phyloP scores from a whole-genome alignment of 2,888 invertebrate species.

The Melangyna quadrimaculata region DNA sequence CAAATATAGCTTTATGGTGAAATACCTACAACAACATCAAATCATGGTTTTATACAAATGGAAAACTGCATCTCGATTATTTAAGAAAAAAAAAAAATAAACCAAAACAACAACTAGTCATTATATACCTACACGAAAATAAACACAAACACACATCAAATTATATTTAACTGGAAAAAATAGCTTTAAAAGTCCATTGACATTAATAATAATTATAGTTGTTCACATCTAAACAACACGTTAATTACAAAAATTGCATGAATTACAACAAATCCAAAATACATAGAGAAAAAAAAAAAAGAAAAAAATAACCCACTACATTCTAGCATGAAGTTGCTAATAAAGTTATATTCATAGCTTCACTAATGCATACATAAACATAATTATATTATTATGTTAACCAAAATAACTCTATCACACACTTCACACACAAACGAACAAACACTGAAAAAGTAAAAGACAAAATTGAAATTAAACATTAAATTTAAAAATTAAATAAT shows the following conservation, averaged over 20 bases:
- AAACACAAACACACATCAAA: slow-evolving; percentile 20
- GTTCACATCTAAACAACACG: slow-evolving; percentile 56
- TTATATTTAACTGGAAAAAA: slow-evolving; percentile 47
- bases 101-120: slow-evolving; percentile 7
- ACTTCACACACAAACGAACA: slow-evolving; percentile 42
- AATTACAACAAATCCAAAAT: slow-evolving; percentile 24
- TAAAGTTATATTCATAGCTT: slow-evolving; percentile 23
- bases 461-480: slow-evolving; percentile 45
- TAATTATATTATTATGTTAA: neutral
- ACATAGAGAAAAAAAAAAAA: slow-evolving; percentile 7
- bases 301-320: neutral
- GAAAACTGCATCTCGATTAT: slow-evolving; percentile 70
- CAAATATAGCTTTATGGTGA: slow-evolving; percentile 64
- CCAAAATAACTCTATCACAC: slow-evolving; percentile 4
- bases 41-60: slow-evolving; percentile 67
- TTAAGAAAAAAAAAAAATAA: slow-evolving; percentile 12
- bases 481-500: slow-evolving; percentile 26
- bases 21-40: slow-evolving; percentile 32
- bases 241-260: slow-evolving; percentile 38
- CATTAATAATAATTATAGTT: slow-evolving; percentile 60
- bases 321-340: slow-evolving; percentile 2
- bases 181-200: slow-evolving; percentile 70
- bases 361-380: slow-evolving; percentile 24
- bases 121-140: slow-evolving; percentile 13
- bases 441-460: slow-evolving; percentile 47